These are phyloP conservation scores for Tenthredo livida DNA, from an alignment of 2,888 invertebrate species.

Conservation along the genomic window DNA sequence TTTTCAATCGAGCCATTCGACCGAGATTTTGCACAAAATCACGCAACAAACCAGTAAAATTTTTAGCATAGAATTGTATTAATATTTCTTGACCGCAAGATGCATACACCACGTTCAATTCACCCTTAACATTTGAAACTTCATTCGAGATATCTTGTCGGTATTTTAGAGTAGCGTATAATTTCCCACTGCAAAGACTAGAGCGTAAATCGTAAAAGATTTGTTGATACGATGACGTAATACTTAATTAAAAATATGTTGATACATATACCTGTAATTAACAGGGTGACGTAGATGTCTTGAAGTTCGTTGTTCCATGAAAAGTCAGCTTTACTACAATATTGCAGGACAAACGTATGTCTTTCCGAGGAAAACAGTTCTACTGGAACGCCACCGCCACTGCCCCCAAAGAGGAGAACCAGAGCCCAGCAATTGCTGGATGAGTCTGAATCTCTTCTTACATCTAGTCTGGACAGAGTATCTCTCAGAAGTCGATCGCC, in stretches of 20 bases:
- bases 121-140: not conserved
- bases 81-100: no score
- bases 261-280: not conserved
- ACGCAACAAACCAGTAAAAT: no score
- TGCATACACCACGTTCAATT: not conserved
- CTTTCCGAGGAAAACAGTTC: constrained; percentile 79
- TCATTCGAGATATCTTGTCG: not conserved
- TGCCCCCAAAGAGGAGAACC: constrained; percentile 88
- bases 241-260: not conserved
- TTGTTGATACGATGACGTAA: not conserved
- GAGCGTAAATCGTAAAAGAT: not conserved
- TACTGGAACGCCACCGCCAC: constrained; percentile 87
- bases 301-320: constrained; percentile 4
- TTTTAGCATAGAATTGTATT: no score
- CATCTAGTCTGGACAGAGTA: constrained; percentile 84
- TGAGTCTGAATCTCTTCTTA: constrained; percentile 80
- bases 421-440: constrained; percentile 79
- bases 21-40: no score
- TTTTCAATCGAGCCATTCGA: no score
- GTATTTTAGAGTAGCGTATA: not conserved
- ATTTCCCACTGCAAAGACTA: not conserved
- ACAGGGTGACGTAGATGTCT: constrained; percentile 13
- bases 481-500: constrained; percentile 89
- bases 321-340: constrained; percentile 11
- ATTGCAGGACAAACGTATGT: constrained; percentile 68